A percentile compares a stretch with the other conserved stretches of the same genome.
Evolutionary conservation across 2,888 invertebrate genomes (phyloP).

Genomic region (Erebia ligea): DNA sequence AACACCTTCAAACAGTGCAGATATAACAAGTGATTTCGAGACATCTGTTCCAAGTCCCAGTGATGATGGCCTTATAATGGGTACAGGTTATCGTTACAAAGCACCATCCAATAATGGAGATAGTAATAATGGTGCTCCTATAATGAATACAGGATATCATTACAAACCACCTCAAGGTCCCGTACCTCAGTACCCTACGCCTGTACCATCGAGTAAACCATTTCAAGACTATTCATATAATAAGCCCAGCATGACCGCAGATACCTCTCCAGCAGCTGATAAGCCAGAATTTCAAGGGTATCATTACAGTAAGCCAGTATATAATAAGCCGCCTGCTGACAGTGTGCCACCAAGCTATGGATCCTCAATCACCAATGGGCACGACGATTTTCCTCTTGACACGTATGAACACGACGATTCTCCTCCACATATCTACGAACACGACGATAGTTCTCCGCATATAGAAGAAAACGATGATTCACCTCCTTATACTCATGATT

Average conservation of each 20-base stretch:
- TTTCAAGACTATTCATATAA: constrained; percentile 66
- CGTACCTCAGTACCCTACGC: constrained; percentile 54
- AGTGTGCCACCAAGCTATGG: constrained; percentile 35
- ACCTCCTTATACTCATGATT: constrained; percentile 50
- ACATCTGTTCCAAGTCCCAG: constrained; percentile 48
- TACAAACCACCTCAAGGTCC: constrained; percentile 63
- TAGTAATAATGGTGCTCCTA: constrained; percentile 49
- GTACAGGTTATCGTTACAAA: constrained; percentile 65
- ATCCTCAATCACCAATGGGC: constrained; percentile 49
- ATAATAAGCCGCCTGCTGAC: constrained; percentile 48
- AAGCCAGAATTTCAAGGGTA: constrained; percentile 57
- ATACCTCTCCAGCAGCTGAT: constrained; percentile 49
- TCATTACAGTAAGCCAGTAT: constrained; percentile 58
- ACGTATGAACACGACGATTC: constrained; percentile 31
- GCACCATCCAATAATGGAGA: constrained; percentile 52
- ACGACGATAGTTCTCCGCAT: constrained; percentile 49
- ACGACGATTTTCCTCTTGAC: constrained; percentile 54
- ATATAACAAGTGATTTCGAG: constrained; percentile 49
- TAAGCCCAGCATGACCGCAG: constrained; percentile 61
- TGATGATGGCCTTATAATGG: constrained; percentile 52
- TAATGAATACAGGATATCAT: constrained; percentile 58
- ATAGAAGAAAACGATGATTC: constrained; percentile 3
- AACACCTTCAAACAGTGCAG: constrained; percentile 51
- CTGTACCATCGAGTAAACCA: constrained; percentile 60
- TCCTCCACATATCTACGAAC: constrained; percentile 50